Conservation (phyloP, 2,888 invertebrate species). For the Hedya salicella region DNA sequence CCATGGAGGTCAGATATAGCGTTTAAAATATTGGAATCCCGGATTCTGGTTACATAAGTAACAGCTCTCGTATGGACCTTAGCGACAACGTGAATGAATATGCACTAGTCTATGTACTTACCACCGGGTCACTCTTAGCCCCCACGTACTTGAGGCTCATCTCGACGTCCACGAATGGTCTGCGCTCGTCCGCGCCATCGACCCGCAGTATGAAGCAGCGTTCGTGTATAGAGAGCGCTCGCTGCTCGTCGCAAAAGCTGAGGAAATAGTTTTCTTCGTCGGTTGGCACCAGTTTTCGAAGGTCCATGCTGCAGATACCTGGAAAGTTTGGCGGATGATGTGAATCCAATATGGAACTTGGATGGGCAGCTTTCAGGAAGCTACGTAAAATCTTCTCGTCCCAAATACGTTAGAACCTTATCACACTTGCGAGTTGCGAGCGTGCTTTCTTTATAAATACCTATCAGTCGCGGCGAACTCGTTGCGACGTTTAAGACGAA, state of each 20-base stretch:
- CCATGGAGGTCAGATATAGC: too few species aligned
- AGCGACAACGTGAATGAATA: too few species aligned
- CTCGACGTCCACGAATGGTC: slow-evolving; percentile 81
- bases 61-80: slow-evolving; percentile 44
- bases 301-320: slow-evolving; percentile 82
- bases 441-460: too few species aligned
- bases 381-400: too few species aligned
- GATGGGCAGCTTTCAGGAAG: too few species aligned
- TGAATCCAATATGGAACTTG: slow-evolving; percentile 22
- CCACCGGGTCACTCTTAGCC: slow-evolving; percentile 43
- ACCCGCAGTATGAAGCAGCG: slow-evolving; percentile 71
- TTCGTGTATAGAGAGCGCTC: slow-evolving; percentile 72
- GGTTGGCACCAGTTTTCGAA: slow-evolving; percentile 78
- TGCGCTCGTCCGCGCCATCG: slow-evolving; percentile 55
- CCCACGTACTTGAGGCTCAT: slow-evolving; percentile 76
- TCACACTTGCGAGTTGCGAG: too few species aligned
- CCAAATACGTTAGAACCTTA: too few species aligned
- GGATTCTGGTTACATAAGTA: too few species aligned
- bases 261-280: slow-evolving; percentile 69
- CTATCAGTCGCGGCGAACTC: too few species aligned
- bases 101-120: too few species aligned
- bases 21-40: too few species aligned
- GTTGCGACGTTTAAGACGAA: too few species aligned
- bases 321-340: slow-evolving; percentile 20
- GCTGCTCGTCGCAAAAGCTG: slow-evolving; percentile 65